Evolutionary conservation across 2,797 vertebrate genomes (phyloP).

Genomic region (Crocidura indochinensis): DNA sequence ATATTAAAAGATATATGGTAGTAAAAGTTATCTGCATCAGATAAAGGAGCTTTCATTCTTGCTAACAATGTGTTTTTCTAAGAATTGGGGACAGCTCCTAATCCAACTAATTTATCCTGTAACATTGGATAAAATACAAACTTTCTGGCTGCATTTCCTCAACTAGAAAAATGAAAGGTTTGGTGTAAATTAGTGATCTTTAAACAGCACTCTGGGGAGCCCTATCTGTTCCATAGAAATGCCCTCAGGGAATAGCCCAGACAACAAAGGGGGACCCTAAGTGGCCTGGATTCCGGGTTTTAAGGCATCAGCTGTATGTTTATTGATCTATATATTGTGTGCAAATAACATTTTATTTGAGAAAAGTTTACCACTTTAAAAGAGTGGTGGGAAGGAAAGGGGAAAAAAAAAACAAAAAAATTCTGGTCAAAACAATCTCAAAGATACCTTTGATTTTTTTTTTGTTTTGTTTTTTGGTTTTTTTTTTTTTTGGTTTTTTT

Average conservation of each 20-base stretch:
- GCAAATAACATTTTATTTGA: slow-evolving; percentile 74
- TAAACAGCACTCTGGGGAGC: slow-evolving; percentile 74
- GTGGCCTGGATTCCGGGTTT: slow-evolving; percentile 53
- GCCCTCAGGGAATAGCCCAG: slow-evolving; percentile 62
- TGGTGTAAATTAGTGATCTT: slow-evolving; percentile 80
- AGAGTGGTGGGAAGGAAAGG: background rate
- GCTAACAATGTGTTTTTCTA: slow-evolving; percentile 59
- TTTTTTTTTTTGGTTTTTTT: no score
- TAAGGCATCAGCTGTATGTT: slow-evolving; percentile 74
- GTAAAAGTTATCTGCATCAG: slow-evolving; percentile 58
- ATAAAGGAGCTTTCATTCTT: slow-evolving; percentile 65
- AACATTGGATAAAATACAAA: slow-evolving; percentile 75
- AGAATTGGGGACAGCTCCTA: slow-evolving; percentile 52
- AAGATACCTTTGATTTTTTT: slow-evolving; percentile 62
- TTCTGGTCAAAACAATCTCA: slow-evolving; percentile 66
- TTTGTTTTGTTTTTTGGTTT: no score
- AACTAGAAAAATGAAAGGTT: slow-evolving; percentile 76
- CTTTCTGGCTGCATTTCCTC: slow-evolving; percentile 70
- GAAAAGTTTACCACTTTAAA: slow-evolving; percentile 68
- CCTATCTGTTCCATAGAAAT: slow-evolving; percentile 61
- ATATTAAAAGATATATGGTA: slow-evolving; percentile 63
- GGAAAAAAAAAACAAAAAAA: slow-evolving; percentile 59
- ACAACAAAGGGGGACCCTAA: slow-evolving; percentile 79
- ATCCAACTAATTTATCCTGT: slow-evolving; percentile 69
- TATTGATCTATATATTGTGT: slow-evolving; percentile 79